Conservation (phyloP, 2,888 invertebrate species). For the Gymnoscelis rufifasciata region DNA sequence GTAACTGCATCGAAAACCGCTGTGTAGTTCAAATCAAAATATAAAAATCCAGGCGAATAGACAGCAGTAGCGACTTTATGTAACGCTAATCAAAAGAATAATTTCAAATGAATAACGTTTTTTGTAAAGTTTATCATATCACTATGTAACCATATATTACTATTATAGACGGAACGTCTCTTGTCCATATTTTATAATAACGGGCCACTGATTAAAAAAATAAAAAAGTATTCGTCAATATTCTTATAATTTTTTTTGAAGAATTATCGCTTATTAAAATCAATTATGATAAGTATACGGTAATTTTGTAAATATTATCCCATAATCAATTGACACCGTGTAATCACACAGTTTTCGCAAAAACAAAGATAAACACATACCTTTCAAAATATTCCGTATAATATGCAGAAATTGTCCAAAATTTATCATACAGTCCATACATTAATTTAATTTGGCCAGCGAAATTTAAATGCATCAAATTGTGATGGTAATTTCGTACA, state of each 20-base stretch:
- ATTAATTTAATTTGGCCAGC: background rate
- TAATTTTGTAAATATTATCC: constrained; percentile 3
- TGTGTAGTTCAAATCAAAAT: no score
- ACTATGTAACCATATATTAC: no score
- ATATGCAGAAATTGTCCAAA: background rate
- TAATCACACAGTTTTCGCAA: no score
- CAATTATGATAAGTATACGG: constrained; percentile 5
- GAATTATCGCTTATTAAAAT: constrained; percentile 15
- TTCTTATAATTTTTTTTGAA: constrained; percentile 13
- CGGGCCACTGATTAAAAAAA: constrained; percentile 12
- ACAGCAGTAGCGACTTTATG: no score
- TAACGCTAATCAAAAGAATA: no score
- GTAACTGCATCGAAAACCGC: no score
- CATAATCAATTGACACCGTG: constrained; percentile 1
- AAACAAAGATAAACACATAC: no score
- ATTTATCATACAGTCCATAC: background rate
- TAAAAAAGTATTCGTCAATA: constrained; percentile 19
- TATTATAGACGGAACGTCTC: no score
- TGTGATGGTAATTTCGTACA: background rate
- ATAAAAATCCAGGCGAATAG: no score
- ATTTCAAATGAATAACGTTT: no score
- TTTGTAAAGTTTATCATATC: no score
- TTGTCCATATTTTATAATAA: no score
- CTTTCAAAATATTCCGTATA: background rate
- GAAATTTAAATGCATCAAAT: background rate